Evolutionary conservation across 2,113 vertebrate species (phyloP).

Genomic region (Cromileptes altivelis): DNA sequence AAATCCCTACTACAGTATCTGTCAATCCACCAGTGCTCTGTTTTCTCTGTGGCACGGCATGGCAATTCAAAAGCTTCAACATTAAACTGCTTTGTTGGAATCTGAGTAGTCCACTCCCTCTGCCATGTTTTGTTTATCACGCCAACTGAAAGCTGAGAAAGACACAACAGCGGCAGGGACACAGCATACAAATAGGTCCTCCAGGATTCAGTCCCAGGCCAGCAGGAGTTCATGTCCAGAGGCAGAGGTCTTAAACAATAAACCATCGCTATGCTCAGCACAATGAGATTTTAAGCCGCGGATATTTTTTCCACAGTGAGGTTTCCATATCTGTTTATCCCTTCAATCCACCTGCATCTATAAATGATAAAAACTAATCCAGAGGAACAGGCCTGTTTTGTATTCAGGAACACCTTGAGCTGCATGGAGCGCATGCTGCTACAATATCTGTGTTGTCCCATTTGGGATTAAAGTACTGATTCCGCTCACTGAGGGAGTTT

Average conservation of each 20-base stretch:
- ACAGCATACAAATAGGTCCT: slow-evolving; percentile 25
- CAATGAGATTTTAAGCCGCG: slow-evolving; percentile 59
- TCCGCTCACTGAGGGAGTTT: slow-evolving; percentile 51
- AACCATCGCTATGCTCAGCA: slow-evolving; percentile 37
- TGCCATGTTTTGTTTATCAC: slow-evolving; percentile 21
- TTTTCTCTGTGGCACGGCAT: neutral
- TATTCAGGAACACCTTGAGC: slow-evolving; percentile 67
- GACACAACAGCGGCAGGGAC: slow-evolving; percentile 8
- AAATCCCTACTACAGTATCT: neutral
- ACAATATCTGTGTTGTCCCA: slow-evolving; percentile 46
- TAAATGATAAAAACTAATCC: slow-evolving; percentile 72
- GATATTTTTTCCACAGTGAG: slow-evolving; percentile 69
- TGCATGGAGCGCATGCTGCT: slow-evolving; percentile 29
- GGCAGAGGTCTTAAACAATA: slow-evolving; percentile 59
- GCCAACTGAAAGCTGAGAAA: slow-evolving; percentile 33
- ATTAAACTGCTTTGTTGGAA: neutral
- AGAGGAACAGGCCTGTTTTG: slow-evolving; percentile 68
- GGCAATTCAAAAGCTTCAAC: neutral
- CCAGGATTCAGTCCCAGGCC: slow-evolving; percentile 19
- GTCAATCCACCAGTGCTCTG: neutral
- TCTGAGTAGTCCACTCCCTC: neutral
- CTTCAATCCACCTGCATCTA: slow-evolving; percentile 73
- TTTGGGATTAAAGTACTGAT: slow-evolving; percentile 63
- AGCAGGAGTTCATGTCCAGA: slow-evolving; percentile 59
- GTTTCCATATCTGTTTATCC: slow-evolving; percentile 73